Evolutionary conservation across 2,113 vertebrate species (phyloP).

Genomic region (Melierax canorus): DNA sequence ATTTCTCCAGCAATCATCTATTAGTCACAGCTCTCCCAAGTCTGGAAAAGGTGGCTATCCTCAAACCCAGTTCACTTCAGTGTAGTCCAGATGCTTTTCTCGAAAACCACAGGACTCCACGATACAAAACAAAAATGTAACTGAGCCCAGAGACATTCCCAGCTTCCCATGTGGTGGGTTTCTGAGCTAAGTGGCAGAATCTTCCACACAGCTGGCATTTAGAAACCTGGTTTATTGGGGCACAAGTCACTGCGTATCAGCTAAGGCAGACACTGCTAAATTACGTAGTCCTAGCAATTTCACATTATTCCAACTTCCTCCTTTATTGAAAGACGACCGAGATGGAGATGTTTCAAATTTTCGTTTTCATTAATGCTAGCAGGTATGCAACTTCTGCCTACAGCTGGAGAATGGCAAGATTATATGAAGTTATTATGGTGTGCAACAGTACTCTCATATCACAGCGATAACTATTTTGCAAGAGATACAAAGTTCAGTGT

Average conservation of each 20-base stretch:
- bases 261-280: not conserved
- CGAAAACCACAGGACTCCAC: not conserved
- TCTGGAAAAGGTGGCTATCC: not conserved
- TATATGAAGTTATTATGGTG: not conserved
- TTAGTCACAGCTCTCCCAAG: not conserved
- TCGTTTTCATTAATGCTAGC: not conserved
- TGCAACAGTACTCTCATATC: not conserved
- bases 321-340: not conserved
- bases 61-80: not conserved
- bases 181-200: not conserved
- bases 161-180: not conserved
- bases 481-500: not conserved
- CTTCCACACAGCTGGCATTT: not conserved
- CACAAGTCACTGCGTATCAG: not conserved
- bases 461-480: not conserved
- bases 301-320: not conserved
- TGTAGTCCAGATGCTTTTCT: not conserved
- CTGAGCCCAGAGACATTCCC: not conserved
- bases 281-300: not conserved
- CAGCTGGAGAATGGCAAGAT: not conserved
- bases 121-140: not conserved
- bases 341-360: not conserved
- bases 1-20: not conserved
- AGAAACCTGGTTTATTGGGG: not conserved
- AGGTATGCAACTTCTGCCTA: not conserved